Conservation (phyloP, 1,140 invertebrate species). For the Drosophila orena region DNA sequence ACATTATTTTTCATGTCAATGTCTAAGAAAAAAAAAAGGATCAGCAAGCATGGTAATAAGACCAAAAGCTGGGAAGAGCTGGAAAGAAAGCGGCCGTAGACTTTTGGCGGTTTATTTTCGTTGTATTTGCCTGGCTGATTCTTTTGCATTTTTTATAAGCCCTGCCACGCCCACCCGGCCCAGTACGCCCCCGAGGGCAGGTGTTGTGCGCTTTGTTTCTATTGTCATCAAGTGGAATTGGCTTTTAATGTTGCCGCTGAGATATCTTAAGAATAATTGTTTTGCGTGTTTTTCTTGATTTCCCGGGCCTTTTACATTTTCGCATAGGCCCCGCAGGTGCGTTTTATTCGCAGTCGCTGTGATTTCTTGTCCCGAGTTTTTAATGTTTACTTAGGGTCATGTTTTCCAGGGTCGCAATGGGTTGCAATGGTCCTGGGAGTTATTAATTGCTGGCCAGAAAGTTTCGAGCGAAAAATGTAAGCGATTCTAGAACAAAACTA, state of each 20-base stretch:
- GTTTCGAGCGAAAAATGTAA: slow-evolving; percentile 15
- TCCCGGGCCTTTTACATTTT: slow-evolving; percentile 33
- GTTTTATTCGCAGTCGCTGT: slow-evolving; percentile 55
- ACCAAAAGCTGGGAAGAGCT: slow-evolving; percentile 17
- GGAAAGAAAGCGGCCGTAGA: slow-evolving; percentile 11
- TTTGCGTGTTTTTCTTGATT: slow-evolving; percentile 83
- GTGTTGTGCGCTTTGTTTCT: slow-evolving; percentile 79
- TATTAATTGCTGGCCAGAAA: slow-evolving; percentile 48
- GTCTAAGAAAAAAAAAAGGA: slow-evolving; percentile 67
- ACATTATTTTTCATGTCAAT: slow-evolving; percentile 85
- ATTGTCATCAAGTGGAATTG: slow-evolving; percentile 85
- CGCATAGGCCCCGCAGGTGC: slow-evolving; percentile 64
- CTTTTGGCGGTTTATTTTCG: slow-evolving; percentile 53
- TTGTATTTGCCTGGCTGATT: slow-evolving; percentile 71
- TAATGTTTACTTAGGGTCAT: slow-evolving; percentile 66
- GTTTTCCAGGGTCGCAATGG: slow-evolving; percentile 22
- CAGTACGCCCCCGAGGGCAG: slow-evolving; percentile 55
- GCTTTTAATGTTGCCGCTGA: slow-evolving; percentile 85
- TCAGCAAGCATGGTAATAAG: slow-evolving; percentile 48
- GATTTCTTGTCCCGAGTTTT: slow-evolving; percentile 43
- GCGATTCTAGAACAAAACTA: neutral
- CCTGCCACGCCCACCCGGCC: slow-evolving; percentile 25
- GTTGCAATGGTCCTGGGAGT: slow-evolving; percentile 27
- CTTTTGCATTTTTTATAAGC: slow-evolving; percentile 73
- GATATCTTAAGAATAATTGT: slow-evolving; percentile 85